Evolutionary conservation across 2,888 invertebrate species (phyloP).

Genomic region (Lissonota sp.): DNA sequence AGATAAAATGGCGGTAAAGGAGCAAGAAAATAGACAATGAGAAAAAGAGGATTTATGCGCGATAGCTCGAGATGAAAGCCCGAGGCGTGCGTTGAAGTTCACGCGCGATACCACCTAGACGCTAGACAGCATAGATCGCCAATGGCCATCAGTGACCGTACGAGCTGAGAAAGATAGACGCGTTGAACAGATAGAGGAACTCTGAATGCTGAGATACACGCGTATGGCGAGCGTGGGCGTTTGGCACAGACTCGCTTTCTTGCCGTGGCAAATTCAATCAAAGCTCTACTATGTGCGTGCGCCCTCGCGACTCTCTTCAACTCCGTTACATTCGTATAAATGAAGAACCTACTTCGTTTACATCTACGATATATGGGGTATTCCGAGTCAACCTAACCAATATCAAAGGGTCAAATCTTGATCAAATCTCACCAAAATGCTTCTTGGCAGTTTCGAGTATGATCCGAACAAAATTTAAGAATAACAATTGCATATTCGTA

Average conservation of each 20-base stretch:
- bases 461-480: no score
- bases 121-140: slow-evolving; percentile 19
- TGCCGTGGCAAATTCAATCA: slow-evolving; percentile 81
- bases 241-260: slow-evolving; percentile 36
- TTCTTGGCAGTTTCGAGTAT: no score
- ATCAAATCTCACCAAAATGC: no score
- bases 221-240: slow-evolving; percentile 61
- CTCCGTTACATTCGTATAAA: slow-evolving; percentile 60
- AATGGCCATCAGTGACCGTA: slow-evolving; percentile 34
- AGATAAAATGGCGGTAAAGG: slow-evolving; percentile 8
- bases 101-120: slow-evolving; percentile 7
- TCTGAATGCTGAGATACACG: slow-evolving; percentile 59
- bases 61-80: slow-evolving; percentile 57
- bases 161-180: slow-evolving; percentile 26
- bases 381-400: no score
- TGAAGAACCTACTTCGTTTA: slow-evolving; percentile 29
- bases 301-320: slow-evolving; percentile 49
- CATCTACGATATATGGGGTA: slow-evolving; percentile 1
- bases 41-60: slow-evolving; percentile 47
- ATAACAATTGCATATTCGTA: no score
- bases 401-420: no score
- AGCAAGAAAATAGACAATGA: slow-evolving; percentile 14
- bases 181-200: slow-evolving; percentile 29
- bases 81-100: slow-evolving; percentile 44
- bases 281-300: slow-evolving; percentile 71